Percentiles rank a stretch among this genome's conserved stretches.
phyloP scores from a whole-genome alignment of 1,140 invertebrate species.

The Apis florea region DNA sequence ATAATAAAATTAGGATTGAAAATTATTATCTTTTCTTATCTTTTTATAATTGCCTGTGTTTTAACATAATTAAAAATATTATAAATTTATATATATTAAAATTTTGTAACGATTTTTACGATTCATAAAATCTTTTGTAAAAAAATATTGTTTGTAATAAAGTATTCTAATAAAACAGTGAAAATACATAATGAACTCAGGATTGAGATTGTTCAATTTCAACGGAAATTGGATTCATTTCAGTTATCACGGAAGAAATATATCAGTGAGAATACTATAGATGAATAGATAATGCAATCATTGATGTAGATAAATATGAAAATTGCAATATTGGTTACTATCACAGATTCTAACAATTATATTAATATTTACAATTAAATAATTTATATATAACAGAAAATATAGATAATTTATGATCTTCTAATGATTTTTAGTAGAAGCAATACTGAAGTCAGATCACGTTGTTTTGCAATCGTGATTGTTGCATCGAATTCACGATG shows the following conservation, averaged over 20 bases:
- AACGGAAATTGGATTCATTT: constrained; percentile 21
- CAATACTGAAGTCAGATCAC: constrained; percentile 34
- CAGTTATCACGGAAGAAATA: neutral
- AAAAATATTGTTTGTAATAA: neutral
- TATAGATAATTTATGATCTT: neutral
- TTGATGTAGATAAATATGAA: neutral
- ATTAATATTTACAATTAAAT: too few relatives aligned
- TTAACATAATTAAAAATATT: too few relatives aligned
- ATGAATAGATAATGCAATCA: neutral
- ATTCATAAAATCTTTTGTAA: neutral
- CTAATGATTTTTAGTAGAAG: neutral
- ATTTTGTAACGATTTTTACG: neutral
- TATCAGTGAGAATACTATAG: neutral
- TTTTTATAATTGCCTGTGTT: too few relatives aligned
- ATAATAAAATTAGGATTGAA: too few relatives aligned
- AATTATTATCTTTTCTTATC: too few relatives aligned
- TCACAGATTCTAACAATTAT: too few relatives aligned
- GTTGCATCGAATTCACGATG: constrained; percentile 30
- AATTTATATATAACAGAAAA: too few relatives aligned
- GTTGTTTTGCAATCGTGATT: constrained; percentile 10
- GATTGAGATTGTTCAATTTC: constrained; percentile 18
- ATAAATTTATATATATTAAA: too few relatives aligned
- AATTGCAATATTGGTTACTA: neutral
- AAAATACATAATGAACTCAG: neutral
- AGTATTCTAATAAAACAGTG: too few relatives aligned